These are phyloP conservation scores for Haplochromis vanheusdeni DNA, from an alignment of 2,113 vertebrate genomes.

Conservation along the genomic window DNA sequence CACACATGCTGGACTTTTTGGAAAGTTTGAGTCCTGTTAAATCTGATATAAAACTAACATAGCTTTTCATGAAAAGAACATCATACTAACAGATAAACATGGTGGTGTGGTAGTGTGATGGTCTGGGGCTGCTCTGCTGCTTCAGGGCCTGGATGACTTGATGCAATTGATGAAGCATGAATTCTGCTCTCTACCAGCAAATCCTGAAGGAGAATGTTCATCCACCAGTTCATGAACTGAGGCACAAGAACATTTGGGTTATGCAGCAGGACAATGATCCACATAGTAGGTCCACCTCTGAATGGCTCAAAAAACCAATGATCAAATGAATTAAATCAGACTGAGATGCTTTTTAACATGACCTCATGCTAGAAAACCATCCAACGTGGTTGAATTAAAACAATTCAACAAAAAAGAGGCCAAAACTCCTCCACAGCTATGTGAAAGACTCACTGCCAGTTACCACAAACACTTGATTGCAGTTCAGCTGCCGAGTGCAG, in stretches of 20 bases:
- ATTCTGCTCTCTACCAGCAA: not conserved
- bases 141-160: not conserved
- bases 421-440: not conserved
- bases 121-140: not conserved
- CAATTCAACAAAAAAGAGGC: not conserved
- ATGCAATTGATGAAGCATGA: not conserved
- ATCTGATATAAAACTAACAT: not conserved
- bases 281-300: not conserved
- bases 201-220: not conserved
- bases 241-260: not conserved
- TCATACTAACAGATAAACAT: not conserved
- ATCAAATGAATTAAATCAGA: not conserved
- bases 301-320: not conserved
- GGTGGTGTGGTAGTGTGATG: not conserved
- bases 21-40: not conserved
- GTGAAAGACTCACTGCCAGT: not conserved
- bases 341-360: not conserved
- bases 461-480: not conserved
- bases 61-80: not conserved
- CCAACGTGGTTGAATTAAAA: not conserved
- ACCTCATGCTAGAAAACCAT: not conserved
- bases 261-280: not conserved
- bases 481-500: not conserved
- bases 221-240: not conserved
- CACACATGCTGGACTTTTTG: not conserved